Percentiles rank a stretch among this genome's conserved stretches.
phyloP scores from a whole-genome alignment of 2,113 vertebrate genomes.

The Pomatostomus ruficeps region DNA sequence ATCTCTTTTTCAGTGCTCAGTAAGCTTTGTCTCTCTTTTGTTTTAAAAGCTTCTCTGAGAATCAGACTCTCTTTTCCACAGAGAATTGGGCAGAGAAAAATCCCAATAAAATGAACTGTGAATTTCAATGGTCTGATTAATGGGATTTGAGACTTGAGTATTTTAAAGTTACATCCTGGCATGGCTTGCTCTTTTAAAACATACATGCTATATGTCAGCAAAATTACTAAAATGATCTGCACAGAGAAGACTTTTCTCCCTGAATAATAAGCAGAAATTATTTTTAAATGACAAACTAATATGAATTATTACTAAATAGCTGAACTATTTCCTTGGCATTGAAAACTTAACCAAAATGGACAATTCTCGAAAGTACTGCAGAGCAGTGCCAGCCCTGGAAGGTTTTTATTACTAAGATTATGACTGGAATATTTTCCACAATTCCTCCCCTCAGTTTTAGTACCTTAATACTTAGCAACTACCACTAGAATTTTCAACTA shows the following conservation, averaged over 20 bases:
- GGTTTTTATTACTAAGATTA: not conserved
- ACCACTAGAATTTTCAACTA: not conserved
- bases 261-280: not conserved
- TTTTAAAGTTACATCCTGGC: not conserved
- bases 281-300: not conserved
- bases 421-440: constrained; percentile 12
- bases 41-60: not conserved
- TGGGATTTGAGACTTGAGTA: not conserved
- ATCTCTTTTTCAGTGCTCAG: not conserved
- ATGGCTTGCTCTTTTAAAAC: not conserved
- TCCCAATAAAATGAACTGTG: not conserved
- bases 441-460: not conserved
- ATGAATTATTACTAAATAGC: not conserved
- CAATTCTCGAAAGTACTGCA: not conserved
- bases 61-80: not conserved
- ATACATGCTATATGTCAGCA: not conserved
- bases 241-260: not conserved
- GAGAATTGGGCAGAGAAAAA: not conserved
- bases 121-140: not conserved
- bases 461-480: not conserved
- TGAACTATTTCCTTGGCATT: not conserved
- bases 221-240: not conserved
- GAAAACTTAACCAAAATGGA: not conserved
- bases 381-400: not conserved
- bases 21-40: not conserved